phyloP scores from a whole-genome alignment of 2,113 vertebrate genomes.

The Oryzias curvinotus region DNA sequence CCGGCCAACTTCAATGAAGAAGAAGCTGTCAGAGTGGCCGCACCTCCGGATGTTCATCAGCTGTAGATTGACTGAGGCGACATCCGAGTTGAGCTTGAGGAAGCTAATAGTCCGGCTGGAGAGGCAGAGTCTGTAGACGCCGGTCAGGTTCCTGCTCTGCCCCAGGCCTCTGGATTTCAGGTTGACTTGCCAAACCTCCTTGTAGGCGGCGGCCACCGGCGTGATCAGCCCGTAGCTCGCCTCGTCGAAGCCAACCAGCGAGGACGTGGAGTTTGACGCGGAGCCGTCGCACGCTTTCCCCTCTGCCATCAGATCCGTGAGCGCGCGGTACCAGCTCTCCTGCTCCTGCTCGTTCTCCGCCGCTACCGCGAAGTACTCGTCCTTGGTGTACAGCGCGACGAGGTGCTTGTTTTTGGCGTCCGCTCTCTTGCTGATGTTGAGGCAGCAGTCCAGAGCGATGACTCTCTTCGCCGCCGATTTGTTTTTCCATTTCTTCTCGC shows the following conservation, averaged over 20 bases:
- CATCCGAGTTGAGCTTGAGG: conserved; percentile 90
- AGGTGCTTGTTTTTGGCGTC: conserved; percentile 97
- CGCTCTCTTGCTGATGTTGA: conserved; percentile 95
- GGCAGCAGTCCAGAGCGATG: conserved; percentile 90
- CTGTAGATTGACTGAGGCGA: conserved; percentile 89
- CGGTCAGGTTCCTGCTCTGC: conserved; percentile 89
- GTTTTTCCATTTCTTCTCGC: conserved; percentile 98
- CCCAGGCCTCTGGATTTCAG: conserved; percentile 93
- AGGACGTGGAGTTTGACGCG: conserved; percentile 79
- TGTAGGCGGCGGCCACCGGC: conserved; percentile 83
- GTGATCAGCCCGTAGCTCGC: conserved; percentile 85
- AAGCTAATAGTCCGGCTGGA: conserved; percentile 92
- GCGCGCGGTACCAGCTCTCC: conserved; percentile 89
- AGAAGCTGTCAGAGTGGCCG: conserved; percentile 97
- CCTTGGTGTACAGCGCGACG: conserved; percentile 95
- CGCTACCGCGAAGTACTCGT: conserved; percentile 96
- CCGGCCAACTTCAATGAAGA: conserved; percentile 97
- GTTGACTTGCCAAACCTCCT: conserved; percentile 97
- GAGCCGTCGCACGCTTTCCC: conserved; percentile 81
- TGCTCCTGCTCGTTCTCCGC: conserved; percentile 94
- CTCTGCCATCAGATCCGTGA: conserved; percentile 86
- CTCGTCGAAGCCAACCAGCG: conserved; percentile 82
- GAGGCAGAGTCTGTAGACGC: conserved; percentile 92
- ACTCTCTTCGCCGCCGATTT: conserved; percentile 92
- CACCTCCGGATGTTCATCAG: conserved; percentile 97